These are phyloP conservation scores for Trematomus loennbergii DNA, from an alignment of 2,113 vertebrate genomes.

Conservation along the genomic window DNA sequence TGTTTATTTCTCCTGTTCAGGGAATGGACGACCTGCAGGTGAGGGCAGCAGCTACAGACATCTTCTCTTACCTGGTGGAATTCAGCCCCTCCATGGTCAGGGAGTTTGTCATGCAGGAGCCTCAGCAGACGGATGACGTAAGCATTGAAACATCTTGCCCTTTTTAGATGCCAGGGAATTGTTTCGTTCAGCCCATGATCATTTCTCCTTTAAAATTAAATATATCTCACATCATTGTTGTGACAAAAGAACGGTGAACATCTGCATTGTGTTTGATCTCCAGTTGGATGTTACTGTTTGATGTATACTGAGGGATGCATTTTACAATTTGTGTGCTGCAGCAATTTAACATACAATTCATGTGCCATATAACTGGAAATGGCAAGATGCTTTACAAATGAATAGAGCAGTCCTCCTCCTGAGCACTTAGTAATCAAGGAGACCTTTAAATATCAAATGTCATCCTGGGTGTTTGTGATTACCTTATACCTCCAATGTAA, in stretches of 20 bases:
- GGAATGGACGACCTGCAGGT: constrained; percentile 99
- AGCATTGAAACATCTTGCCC: constrained; percentile 68
- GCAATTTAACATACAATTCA: not conserved
- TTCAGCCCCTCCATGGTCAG: constrained; percentile 99
- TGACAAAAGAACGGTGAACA: not conserved
- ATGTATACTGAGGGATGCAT: no score
- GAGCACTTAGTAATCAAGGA: not conserved
- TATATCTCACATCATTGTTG: not conserved
- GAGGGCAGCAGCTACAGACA: constrained; percentile 97
- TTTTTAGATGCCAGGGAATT: not conserved
- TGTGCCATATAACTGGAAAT: not conserved
- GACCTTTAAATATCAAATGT: not conserved
- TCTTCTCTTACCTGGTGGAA: constrained; percentile 99
- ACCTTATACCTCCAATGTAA: not conserved
- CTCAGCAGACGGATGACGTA: constrained; percentile 97
- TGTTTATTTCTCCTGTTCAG: constrained; percentile 67
- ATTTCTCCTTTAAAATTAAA: no score
- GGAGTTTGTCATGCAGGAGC: constrained; percentile 99
- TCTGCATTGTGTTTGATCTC: not conserved
- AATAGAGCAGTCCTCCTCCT: not conserved
- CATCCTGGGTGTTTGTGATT: not conserved
- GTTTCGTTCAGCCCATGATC: not conserved
- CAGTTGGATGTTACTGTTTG: not conserved
- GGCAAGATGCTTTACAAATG: not conserved
- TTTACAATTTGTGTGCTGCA: not conserved